Conservation (phyloP, 2,888 invertebrate genomes). For the Melipona beecheii region DNA sequence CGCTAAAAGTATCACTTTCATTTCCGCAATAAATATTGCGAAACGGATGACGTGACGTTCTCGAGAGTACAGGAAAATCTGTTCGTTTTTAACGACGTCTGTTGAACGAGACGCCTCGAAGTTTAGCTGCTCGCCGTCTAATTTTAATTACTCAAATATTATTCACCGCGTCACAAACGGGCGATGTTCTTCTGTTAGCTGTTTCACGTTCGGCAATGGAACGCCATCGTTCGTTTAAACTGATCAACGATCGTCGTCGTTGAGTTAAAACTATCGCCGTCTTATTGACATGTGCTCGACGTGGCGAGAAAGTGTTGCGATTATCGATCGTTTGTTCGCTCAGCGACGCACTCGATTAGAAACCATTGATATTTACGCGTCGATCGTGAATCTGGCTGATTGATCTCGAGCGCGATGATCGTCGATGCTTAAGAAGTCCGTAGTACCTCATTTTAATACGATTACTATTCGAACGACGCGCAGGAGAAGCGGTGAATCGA, state of each 20-base stretch:
- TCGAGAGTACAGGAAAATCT: neutral
- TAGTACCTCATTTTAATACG: neutral
- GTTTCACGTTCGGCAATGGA: constrained; percentile 9
- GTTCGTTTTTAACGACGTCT: constrained; percentile 3
- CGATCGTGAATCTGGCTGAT: constrained; percentile 16
- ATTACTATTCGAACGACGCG: neutral
- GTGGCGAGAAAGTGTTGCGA: constrained; percentile 40
- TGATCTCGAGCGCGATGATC: neutral
- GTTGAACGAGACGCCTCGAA: neutral
- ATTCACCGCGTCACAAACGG: constrained; percentile 13
- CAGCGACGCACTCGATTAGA: constrained; percentile 40
- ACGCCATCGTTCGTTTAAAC: constrained; percentile 10
- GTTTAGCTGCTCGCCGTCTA: constrained; percentile 29
- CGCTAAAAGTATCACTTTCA: neutral
- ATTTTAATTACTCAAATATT: constrained; percentile 27
- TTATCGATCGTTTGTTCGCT: constrained; percentile 34
- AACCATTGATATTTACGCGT: constrained; percentile 22
- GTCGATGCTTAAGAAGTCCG: too few species aligned
- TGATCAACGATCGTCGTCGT: constrained; percentile 17
- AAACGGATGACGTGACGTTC: neutral
- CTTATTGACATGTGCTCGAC: constrained; percentile 7
- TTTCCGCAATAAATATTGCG: neutral
- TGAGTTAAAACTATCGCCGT: constrained; percentile 26
- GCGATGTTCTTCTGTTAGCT: constrained; percentile 11
- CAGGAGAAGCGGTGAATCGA: neutral